Base-by-base conservation (phyloP, 2,888 invertebrate species). In the Nomada goodeniana region DNA sequence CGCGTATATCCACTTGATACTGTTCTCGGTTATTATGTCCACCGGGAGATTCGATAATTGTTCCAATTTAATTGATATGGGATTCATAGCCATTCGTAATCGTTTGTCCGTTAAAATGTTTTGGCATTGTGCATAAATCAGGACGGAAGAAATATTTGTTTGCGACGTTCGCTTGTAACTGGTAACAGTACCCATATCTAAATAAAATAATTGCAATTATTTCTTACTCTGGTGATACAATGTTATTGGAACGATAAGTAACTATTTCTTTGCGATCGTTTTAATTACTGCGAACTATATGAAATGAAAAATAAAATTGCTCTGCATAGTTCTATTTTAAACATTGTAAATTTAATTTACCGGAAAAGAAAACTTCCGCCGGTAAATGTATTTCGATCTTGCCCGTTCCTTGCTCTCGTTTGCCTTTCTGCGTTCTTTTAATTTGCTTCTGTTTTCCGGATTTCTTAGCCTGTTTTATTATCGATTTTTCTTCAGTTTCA, bases 51-150 rank as follows among this genome's bases (percentile, higher is more conserved):
- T 82, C 10, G 68, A 72, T 18, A 82, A 2, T 29, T 82, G 72
- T 20, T 82, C 75, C 57, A 83, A 57, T 52, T 82, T 78, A 15
- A 83, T 79, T 0, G 79, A 78, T 63, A 83, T 75, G 15, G 82
- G 72, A 64, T 82, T 82, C 18, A 83, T 55, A 15, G 50, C 15
- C 36, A 20, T 75, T 11, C 82, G 68, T 15, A 83, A 13, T 29
- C 64, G 44, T 13, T 53, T 75, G 36, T 68, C 44, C 0, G 55
- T 36, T 60, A 83, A 60, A 65, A 79, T 72, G 26, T 79, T 69
- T 18, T 65, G 57, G 50, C 78, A 82, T 18, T 82, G 67, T 0
- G 72, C 26, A 1, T 75, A 78, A 23, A 76, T 69, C 3, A 82
- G 63, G 4, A 67, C 42, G 11, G 77, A 74, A n/a, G 71, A 72